Base-by-base conservation (phyloP, 2,113 vertebrate species). In the Ictalurus punctatus region DNA sequence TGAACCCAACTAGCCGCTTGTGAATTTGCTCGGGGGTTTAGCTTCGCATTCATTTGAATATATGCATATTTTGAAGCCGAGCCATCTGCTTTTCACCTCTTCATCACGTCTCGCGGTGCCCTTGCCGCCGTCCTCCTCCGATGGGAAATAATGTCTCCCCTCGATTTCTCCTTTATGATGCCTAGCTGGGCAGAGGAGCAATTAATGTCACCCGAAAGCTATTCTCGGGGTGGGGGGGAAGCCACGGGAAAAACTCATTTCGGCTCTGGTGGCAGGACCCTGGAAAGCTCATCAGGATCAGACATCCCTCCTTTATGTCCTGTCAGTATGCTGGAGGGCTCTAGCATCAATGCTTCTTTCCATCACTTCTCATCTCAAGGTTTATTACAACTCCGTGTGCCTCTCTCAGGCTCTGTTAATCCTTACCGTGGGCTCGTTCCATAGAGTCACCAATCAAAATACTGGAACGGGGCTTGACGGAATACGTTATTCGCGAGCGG, bases 161-260 rank as follows among this genome's bases (percentile, higher is more conserved):
- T 88, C 37, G 23, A 80, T 54, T 71, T 83, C 86, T 84, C 89
- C 88, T 93, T 92, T 91, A 92, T 95, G 94, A 95, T 94, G 94
- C 92, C 91, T 91, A 86, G 93, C 91, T 86, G 86, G 93, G 93
- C 91, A 91, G 90, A 94, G 92, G 92, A 94, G 94, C 94, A 95
- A 95, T 95, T 96, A 95, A 94, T 94, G 95, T 95, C 94, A 95
- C 93, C 94, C 95, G 94, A 95, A 95, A 95, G 93, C 93, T 86
- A 92, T 94, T 88, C 93, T 92, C 93, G 87, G 74, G 74, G 92
- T 92, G 89, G 92, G 87, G 87, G 92, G 91, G 52, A 52, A 83
- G 86, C 84, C 87, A 87, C 89, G 90, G 90, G 93, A 94, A 95
- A 95, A 95, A 94, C 93, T 94, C 93, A 94, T 95, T 93, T 95